These are phyloP conservation scores for Synergus laeviventris DNA, from an alignment of 2,888 invertebrate species.

Conservation along the genomic window DNA sequence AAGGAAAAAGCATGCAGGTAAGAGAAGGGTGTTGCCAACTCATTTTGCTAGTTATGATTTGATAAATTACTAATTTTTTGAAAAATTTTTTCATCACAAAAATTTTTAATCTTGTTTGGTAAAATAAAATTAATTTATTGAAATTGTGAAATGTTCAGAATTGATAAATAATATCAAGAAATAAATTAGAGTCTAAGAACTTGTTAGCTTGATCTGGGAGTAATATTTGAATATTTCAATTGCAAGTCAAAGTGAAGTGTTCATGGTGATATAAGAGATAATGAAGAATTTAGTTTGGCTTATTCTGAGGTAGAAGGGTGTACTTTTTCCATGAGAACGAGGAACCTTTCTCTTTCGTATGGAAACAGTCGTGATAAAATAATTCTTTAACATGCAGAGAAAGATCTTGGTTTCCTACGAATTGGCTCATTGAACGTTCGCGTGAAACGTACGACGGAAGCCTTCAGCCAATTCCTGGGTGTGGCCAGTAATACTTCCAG, in stretches of 20 bases:
- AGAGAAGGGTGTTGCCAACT: conserved; percentile 57
- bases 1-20: conserved; percentile 85
- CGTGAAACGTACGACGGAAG: conserved; percentile 94
- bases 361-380: conserved; percentile 37
- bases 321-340: not conserved
- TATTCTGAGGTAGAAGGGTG: not conserved
- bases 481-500: conserved; percentile 79
- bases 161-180: not conserved
- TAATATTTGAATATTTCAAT: not conserved
- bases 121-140: not conserved
- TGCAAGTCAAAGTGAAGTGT: not conserved
- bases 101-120: not conserved
- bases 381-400: conserved; percentile 79
- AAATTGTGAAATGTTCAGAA: not conserved
- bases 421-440: conserved; percentile 95
- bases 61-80: not conserved
- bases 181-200: not conserved
- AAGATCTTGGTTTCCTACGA: conserved; percentile 92
- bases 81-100: too few species aligned
- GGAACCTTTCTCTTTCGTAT: conserved; percentile 1
- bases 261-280: not conserved
- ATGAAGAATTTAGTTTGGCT: not conserved
- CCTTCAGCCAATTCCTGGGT: conserved; percentile 92
- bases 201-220: not conserved
- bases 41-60: not conserved